Conservation (phyloP, 2,888 invertebrate genomes). For the Hirtodrosophila confusa region DNA sequence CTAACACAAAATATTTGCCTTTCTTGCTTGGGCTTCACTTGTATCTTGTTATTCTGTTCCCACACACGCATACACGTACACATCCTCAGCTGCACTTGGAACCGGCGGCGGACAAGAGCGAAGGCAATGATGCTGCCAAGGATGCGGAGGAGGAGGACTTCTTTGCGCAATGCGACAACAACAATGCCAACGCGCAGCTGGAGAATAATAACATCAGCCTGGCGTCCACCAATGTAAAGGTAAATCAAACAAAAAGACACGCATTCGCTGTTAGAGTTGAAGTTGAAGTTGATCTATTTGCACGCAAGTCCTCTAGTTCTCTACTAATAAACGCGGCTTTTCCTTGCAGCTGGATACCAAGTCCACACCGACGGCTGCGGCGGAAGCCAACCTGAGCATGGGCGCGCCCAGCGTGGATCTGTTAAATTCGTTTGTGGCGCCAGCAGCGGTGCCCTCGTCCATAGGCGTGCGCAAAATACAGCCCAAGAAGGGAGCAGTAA, state of each 20-base stretch:
- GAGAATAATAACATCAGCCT: slow-evolving; percentile 83
- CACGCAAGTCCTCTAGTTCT: neutral
- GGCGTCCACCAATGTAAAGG: slow-evolving; percentile 84
- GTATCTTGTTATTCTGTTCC: slow-evolving; percentile 25
- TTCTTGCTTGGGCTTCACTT: slow-evolving; percentile 49
- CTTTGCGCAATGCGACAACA: slow-evolving; percentile 91
- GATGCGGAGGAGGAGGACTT: slow-evolving; percentile 89
- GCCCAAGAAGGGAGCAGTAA: slow-evolving; percentile 89
- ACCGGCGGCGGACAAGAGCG: slow-evolving; percentile 86
- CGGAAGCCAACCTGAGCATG: slow-evolving; percentile 24
- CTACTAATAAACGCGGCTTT: neutral
- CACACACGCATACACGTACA: slow-evolving; percentile 16
- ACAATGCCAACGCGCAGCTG: slow-evolving; percentile 77
- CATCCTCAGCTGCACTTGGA: slow-evolving; percentile 88
- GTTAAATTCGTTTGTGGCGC: slow-evolving; percentile 77
- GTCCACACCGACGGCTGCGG: slow-evolving; percentile 31
- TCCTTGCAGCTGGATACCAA: slow-evolving; percentile 66
- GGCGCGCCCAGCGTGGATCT: slow-evolving; percentile 83
- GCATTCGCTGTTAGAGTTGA: slow-evolving; percentile 28
- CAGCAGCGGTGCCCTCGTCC: slow-evolving; percentile 87
- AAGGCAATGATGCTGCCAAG: slow-evolving; percentile 85
- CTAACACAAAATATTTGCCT: slow-evolving; percentile 32
- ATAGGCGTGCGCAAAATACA: slow-evolving; percentile 89
- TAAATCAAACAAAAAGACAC: slow-evolving; percentile 70
- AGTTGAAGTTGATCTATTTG: slow-evolving; percentile 26